Evolutionary conservation across 2,888 invertebrate species (phyloP).

Genomic region (Pseudoips prasinana): DNA sequence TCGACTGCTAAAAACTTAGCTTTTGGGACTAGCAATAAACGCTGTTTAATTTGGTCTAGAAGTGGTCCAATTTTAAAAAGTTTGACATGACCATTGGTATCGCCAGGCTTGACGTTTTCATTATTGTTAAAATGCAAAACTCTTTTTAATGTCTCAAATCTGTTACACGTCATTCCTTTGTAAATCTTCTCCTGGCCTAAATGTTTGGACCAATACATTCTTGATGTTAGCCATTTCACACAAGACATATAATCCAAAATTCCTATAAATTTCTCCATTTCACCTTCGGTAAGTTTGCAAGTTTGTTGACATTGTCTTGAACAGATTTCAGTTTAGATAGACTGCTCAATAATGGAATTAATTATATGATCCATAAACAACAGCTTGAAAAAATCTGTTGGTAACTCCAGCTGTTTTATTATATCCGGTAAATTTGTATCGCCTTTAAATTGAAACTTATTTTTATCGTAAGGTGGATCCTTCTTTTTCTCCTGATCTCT

Average conservation of each 20-base stretch:
- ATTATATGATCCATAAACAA: conserved; percentile 13
- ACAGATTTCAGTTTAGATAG: conserved; percentile 24
- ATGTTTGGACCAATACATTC: conserved; percentile 8
- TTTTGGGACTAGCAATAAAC: conserved; percentile 29
- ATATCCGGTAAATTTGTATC: conserved; percentile 4
- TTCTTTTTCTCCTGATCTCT: no score
- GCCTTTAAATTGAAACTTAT: conserved; percentile 8
- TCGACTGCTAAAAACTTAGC: conserved; percentile 41
- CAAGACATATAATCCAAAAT: conserved; percentile 19
- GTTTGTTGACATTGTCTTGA: conserved; percentile 19
- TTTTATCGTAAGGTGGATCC: conserved; percentile 7
- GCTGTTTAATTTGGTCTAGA: conserved; percentile 17
- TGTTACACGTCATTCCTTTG: conserved; percentile 9
- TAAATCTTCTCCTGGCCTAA: conserved; percentile 3
- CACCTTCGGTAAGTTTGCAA: conserved; percentile 14
- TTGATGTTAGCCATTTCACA: conserved; percentile 12
- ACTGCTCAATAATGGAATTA: conserved; percentile 12
- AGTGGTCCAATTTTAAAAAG: conserved; percentile 36
- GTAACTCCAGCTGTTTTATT: conserved; percentile 7
- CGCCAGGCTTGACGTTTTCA: neutral
- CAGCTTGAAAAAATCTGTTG: conserved; percentile 10
- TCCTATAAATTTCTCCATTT: conserved; percentile 14
- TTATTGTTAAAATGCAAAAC: conserved; percentile 8
- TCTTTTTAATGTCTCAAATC: conserved; percentile 3
- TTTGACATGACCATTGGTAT: conserved; percentile 26